Base-by-base conservation (phyloP, 1,140 invertebrate species). In the Brachionus plicatilis region DNA sequence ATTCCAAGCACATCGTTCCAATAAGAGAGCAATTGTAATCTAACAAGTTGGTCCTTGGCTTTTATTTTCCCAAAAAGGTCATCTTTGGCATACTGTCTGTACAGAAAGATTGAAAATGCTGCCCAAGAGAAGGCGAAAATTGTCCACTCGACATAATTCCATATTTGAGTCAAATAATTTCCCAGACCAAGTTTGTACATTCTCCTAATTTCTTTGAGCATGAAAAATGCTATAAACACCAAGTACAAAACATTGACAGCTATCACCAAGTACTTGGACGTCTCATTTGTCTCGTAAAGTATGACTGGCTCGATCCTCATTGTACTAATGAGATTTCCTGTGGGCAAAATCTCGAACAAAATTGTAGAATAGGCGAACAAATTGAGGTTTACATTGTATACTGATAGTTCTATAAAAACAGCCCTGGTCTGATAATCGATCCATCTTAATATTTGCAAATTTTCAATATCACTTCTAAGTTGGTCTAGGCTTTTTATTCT, bases 331-430 rank as follows among this genome's bases (percentile, higher is more conserved):
- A 92, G 86, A 9, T 91, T 91, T 4, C 91, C 91, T 65, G 89
- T 90, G 8, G 92, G 89, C 17, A 92, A 92, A 86, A 92, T 90
- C 88, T 93, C 92, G 85, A 92, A 90, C 17, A 92, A 87, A 6
- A 92, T 86, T 86, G 91, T 92, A 86, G 79, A 43, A 43, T 29
- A 88, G 87, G 86, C 70, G 87, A 93, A 93, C 14, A 93, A 87
- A 88, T 93, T 93, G 17, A 92, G 87, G 86, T 93, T 93, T 0
- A 91, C 90, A 87, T 93, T 93, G 87, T 93, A 93, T 37, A 92
- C 87, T 0, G 91, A 91, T 84, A 93, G 93, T 87, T 93, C 93
- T 0, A 93, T 85, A 86, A 93, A 92, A 37, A 93, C 87, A 1
- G 90, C 92, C 86, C 93, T 87, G 0, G 93, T 93, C 14, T 83